Conservation (phyloP, 2,888 invertebrate species). For the Zygaena filipendulae region DNA sequence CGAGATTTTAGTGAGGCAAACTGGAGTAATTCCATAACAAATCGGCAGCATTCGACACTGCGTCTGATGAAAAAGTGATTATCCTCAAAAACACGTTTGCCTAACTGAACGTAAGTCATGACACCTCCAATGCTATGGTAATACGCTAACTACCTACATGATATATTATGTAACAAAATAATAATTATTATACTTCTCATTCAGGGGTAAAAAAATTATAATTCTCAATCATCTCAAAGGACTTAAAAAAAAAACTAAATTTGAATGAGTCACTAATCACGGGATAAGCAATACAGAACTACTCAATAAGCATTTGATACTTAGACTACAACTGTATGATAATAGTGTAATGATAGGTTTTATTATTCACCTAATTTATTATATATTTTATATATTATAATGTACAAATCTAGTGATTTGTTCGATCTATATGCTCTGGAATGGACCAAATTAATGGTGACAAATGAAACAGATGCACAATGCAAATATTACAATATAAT, state of each 20-base stretch:
- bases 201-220: constrained; percentile 27
- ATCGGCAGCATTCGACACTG: too few species aligned
- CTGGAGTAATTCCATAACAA: too few species aligned
- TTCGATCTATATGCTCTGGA: constrained; percentile 40
- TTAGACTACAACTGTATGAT: constrained; percentile 31
- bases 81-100: constrained; percentile 45
- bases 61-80: too few species aligned
- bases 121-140: constrained; percentile 46
- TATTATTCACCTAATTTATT: too few species aligned
- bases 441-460: constrained; percentile 36
- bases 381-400: constrained; percentile 10
- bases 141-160: constrained; percentile 41
- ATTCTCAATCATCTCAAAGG: constrained; percentile 26
- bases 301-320: constrained; percentile 21
- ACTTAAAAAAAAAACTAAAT: constrained; percentile 45
- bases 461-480: too few species aligned
- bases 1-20: too few species aligned
- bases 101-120: constrained; percentile 47
- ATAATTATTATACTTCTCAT: constrained; percentile 32
- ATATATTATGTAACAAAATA: constrained; percentile 41
- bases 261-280: constrained; percentile 37
- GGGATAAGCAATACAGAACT: constrained; percentile 45
- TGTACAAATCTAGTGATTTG: constrained; percentile 38
- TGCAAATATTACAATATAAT: too few species aligned
- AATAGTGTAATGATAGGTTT: constrained; percentile 18